Evolutionary conservation across 2,888 invertebrate genomes (phyloP).

Genomic region (Xestia ashworthii): DNA sequence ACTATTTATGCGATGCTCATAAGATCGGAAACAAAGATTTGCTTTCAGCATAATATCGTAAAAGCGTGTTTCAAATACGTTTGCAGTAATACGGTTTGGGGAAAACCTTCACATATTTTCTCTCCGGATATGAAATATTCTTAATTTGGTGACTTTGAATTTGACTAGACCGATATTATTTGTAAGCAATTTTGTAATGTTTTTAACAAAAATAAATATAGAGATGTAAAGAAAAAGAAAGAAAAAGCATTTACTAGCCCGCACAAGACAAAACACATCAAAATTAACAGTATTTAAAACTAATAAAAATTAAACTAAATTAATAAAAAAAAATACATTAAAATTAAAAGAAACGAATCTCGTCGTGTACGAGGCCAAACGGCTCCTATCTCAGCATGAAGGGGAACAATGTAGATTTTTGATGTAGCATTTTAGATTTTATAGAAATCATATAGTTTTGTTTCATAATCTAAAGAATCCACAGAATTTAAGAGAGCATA

Average conservation of each 20-base stretch:
- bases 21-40: slow-evolving; percentile 61
- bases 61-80: slow-evolving; percentile 46
- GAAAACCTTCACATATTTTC: slow-evolving; percentile 35
- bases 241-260: too few relatives aligned
- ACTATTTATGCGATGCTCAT: slow-evolving; percentile 38
- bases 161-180: neutral
- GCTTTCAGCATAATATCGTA: slow-evolving; percentile 46
- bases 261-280: too few relatives aligned
- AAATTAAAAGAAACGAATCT: too few relatives aligned
- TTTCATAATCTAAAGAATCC: neutral
- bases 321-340: too few relatives aligned
- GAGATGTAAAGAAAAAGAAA: neutral
- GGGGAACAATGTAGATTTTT: too few relatives aligned
- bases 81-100: slow-evolving; percentile 40
- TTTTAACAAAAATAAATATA: neutral
- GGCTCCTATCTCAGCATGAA: too few relatives aligned
- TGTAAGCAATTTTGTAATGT: neutral
- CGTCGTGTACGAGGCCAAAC: too few relatives aligned
- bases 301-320: too few relatives aligned
- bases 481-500: neutral
- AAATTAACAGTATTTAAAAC: too few relatives aligned
- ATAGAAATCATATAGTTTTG: too few relatives aligned
- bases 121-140: neutral
- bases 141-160: slow-evolving; percentile 18
- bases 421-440: neutral